Conservation (phyloP, 2,888 invertebrate species). For the Gymnosoma rotundatum region DNA sequence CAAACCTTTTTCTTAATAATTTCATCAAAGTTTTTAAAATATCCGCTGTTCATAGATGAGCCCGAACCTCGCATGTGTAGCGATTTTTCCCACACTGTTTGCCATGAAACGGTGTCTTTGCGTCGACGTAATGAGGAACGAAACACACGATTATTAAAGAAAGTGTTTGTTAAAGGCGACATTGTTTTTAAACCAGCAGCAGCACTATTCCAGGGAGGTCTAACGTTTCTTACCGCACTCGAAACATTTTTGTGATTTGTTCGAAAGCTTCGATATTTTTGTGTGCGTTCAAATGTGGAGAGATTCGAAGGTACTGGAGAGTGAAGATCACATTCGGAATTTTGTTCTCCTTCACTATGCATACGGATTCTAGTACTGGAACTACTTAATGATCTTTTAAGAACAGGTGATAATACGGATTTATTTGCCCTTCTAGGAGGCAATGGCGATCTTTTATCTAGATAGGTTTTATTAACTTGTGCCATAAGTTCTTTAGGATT, state of each 20-base stretch:
- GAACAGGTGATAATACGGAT: constrained; percentile 8
- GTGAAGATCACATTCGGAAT: constrained; percentile 62
- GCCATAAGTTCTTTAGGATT: background rate
- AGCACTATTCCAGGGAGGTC: constrained; percentile 78
- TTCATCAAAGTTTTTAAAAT: constrained; percentile 80
- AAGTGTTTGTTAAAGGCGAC: background rate
- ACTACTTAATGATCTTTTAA: constrained; percentile 42
- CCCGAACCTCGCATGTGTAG: constrained; percentile 75
- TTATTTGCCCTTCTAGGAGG: constrained; percentile 37
- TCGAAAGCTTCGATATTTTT: constrained; percentile 76
- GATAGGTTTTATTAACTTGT: constrained; percentile 20
- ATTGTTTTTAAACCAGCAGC: constrained; percentile 57
- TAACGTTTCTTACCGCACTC: constrained; percentile 25
- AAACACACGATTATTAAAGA: constrained; percentile 71
- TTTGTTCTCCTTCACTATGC: constrained; percentile 70
- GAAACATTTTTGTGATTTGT: constrained; percentile 66
- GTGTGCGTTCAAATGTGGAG: constrained; percentile 74
- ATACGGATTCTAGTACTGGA: constrained; percentile 62
- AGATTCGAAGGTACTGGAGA: constrained; percentile 59
- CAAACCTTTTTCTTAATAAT: constrained; percentile 79
- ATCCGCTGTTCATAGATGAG: constrained; percentile 72
- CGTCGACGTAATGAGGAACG: constrained; percentile 80
- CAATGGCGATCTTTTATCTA: constrained; percentile 48
- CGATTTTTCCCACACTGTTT: constrained; percentile 79
- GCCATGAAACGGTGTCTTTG: constrained; percentile 79